phyloP scores from a whole-genome alignment of 2,888 invertebrate genomes.

The Sinelater perroti region DNA sequence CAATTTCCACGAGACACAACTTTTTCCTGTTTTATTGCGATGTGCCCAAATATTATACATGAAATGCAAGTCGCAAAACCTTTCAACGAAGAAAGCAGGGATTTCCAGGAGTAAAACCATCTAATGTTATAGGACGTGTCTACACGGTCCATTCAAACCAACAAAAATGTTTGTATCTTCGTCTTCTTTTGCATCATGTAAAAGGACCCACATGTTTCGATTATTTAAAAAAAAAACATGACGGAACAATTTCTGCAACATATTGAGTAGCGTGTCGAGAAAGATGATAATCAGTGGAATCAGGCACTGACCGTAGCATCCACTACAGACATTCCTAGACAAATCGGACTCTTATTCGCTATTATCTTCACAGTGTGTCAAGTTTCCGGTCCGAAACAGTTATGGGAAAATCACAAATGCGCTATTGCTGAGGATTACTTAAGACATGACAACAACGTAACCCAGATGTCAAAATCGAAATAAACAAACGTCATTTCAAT shows the following conservation, averaged over 20 bases:
- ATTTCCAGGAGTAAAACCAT: slow-evolving; percentile 37
- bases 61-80: slow-evolving; percentile 50
- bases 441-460: slow-evolving; percentile 2
- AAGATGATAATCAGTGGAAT: slow-evolving; percentile 45
- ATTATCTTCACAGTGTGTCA: slow-evolving; percentile 2
- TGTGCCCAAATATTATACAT: slow-evolving; percentile 51
- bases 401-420: neutral
- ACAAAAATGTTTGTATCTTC: slow-evolving; percentile 49
- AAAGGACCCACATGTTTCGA: slow-evolving; percentile 33
- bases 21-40: slow-evolving; percentile 52
- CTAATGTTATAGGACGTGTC: slow-evolving; percentile 44
- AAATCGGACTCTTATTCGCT: slow-evolving; percentile 13
- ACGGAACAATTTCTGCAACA: slow-evolving; percentile 26
- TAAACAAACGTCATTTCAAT: neutral
- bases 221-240: slow-evolving; percentile 19
- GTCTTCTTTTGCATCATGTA: slow-evolving; percentile 45
- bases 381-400: neutral
- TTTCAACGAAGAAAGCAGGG: too few relatives aligned
- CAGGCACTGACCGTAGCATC: slow-evolving; percentile 39
- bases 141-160: slow-evolving; percentile 50
- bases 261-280: slow-evolving; percentile 30
- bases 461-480: neutral
- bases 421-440: slow-evolving; percentile 11
- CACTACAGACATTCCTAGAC: neutral
- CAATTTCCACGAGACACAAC: too few relatives aligned